Evolutionary conservation across 2,113 vertebrate genomes (phyloP), one percentile per base, ranked within the genome.

Genomic region (Podarcis muralis): DNA sequence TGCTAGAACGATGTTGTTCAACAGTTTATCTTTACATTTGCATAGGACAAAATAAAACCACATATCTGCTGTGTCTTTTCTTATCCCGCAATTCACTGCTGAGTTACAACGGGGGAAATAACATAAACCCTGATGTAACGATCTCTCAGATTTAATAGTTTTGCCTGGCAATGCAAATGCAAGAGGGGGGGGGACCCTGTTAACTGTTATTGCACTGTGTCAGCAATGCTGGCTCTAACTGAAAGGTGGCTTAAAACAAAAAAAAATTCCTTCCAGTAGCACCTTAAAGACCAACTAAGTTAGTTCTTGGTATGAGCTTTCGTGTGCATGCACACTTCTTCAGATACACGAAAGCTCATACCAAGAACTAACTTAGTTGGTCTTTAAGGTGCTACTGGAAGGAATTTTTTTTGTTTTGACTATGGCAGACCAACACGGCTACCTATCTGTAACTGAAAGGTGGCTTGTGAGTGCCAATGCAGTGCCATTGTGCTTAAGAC

Each of bases 1-100:
- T 48, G 91, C 20, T 76, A 13, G 4, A 40, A 83, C 5, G n/a
- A 83, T 68, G 69, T 83, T 77, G 27, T 35, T n/a, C 30, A 59
- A 40, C 30, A n/a, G 37, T 68, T 79, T 83, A 81, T 89, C 78
- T 75, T n/a, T 32, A 72, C 84, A 6, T 68, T 91, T 16, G 4
- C 78, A 84, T 90, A 2, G 53, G 27, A 32, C 27, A 87, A 91
- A 72, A 59, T n/a, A 80, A 11, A 86, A 82, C 18, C 83, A 71
- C 87, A 23, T 81, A 69, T 9, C 3, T 89, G 23, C 18, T 83
- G 0, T 43, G 37, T 89, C 18, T 91, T 83, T 74, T 1, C 0
- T 91, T 93, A 59, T 91, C 43, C 4, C 2, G 20, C 0, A 76
- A 15, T 86, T 82, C 53, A 37, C 40, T 79, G 43, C 30, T 69